Evolutionary conservation across 2,113 vertebrate species (phyloP), one percentile per base, ranked within the genome.

Genomic region (Charina bottae): DNA sequence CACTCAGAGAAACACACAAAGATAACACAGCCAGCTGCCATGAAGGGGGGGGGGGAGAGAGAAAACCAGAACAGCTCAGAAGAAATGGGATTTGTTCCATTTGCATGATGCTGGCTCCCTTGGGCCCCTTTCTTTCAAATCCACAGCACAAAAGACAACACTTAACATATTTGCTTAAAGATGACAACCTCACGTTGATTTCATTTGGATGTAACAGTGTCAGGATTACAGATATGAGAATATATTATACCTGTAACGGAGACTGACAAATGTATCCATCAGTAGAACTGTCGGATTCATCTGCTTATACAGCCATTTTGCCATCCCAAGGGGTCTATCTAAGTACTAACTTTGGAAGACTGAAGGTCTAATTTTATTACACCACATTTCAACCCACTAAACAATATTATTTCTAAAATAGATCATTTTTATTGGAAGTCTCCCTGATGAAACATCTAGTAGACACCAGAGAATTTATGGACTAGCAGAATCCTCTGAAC

Each of bases 131-230:
- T 96, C 98, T 98, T 99, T 98, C 97, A 98, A 98, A 98, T 98
- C 98, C 98, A 98, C 98, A 98, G 98, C 97, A 98, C 97, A 97
- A 98, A 97, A 98, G 98, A 98, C 98, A 98, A 98, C 98, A 98
- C 98, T 99, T 99, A 99, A 99, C 98, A 98, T 99, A 98, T 99
- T 99, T 99, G 98, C 98, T 98, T 98, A 98, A 98, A 99, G 98
- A 98, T 98, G 98, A 98, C 98, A 99, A 98, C 98, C 98, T 98
- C 97, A 98, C 98, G 97, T 98, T 98, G 98, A 98, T 99, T 98
- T 98, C 97, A 97, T 98, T 98, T 98, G 98, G 98, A 98, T 98
- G 97, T 98, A 98, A 97, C 98, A 98, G 98, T 98, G 98, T 98
- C 98, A 98, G 97, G 97, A 98, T 97, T 98, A 97, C 95, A 98